Base-by-base conservation (phyloP, 2,797 vertebrate genomes). In the Etheostoma perlongum region DNA sequence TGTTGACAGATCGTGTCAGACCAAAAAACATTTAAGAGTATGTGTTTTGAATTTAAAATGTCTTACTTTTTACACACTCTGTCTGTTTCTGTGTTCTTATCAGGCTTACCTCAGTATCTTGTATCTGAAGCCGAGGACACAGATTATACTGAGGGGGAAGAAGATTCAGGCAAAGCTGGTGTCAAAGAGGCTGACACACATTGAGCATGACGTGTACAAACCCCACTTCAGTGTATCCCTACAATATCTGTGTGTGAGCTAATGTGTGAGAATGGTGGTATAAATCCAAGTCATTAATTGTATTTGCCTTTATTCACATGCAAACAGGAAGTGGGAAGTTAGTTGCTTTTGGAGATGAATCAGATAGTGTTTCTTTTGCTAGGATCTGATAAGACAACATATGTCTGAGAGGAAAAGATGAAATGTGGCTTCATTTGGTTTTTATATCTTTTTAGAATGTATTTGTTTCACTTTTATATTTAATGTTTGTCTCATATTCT, bases 71-170 rank as follows among this genome's bases (percentile, higher is more conserved):
- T 8, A 2, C 18, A 1, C 4, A 74, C 18, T 71, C 0, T 65
- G 11, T 76, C 53, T 65, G 15, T 85, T n/a, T 79, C 8, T 66
- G 16, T 69, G 14, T 76, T 40, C 12, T 6, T 74, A 48, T 55
- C 86, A 97, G 96, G 95, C 94, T 14, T 96, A 96, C 85, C 95
- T 96, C 85, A 93, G 95, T 76, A 94, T 96, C 86, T 90, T 96
- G 49, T 96, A 97, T 79, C 92, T 97, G 91, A 96, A 96, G 85
- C 95, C 96, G 13, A 91, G 94, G 65, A 95, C 94, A 73, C 96
- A 96, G 84, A 92, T 97, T 53, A 76, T 96, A 72, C 90, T 96
- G 54, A 84, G 95, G 79, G 91, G 95, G 72, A 95, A 93, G 92
- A 96, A 95, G 83, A 93, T 96, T 83, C 92, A 89, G 61, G 90